Percentiles rank a stretch among this genome's conserved stretches.
Evolutionary conservation across 53 echinoderm and acorn worm genomes (phyloP).

Genomic region (Echinarachnius parma): DNA sequence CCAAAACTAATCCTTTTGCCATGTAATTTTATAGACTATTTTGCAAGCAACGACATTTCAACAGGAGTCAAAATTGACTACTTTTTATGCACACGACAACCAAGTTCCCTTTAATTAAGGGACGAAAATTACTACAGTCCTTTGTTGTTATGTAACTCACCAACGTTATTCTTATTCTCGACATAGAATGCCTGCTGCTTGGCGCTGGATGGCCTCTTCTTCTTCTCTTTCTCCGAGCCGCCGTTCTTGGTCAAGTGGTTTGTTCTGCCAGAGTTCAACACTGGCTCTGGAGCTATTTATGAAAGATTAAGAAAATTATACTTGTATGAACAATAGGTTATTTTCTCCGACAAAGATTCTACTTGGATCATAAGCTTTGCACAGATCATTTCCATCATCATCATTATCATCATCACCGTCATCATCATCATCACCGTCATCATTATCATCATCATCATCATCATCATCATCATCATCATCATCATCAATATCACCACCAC

Average conservation of each 20-base stretch:
- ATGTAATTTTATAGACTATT: too few species aligned
- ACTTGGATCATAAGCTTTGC: too few species aligned
- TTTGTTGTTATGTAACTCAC: conserved; percentile 68
- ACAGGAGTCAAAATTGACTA: too few species aligned
- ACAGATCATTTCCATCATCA: conserved; percentile 1
- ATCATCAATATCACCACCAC: conserved; percentile 15
- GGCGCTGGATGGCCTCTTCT: conserved; percentile 59
- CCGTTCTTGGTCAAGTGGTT: conserved; percentile 26
- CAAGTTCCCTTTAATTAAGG: too few species aligned
- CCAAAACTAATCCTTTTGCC: too few species aligned
- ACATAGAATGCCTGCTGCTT: conserved; percentile 89
- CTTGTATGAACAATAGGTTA: too few species aligned
- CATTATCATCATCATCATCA: conserved; percentile 30
- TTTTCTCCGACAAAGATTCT: background rate
- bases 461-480: conserved; percentile 33
- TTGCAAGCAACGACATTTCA: too few species aligned
- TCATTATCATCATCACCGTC: conserved; percentile 12
- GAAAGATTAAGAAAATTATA: too few species aligned
- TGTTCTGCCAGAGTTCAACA: conserved; percentile 11
- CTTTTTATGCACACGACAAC: too few species aligned
- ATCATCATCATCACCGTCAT: conserved; percentile 15
- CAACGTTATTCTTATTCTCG: conserved; percentile 92
- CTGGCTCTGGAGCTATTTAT: conserved; percentile 34
- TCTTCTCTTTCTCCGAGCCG: conserved; percentile 64
- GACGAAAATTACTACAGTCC: too few species aligned